These are phyloP conservation scores for Bombus consobrinus DNA, from an alignment of 1,140 invertebrate species.

Conservation along the genomic window DNA sequence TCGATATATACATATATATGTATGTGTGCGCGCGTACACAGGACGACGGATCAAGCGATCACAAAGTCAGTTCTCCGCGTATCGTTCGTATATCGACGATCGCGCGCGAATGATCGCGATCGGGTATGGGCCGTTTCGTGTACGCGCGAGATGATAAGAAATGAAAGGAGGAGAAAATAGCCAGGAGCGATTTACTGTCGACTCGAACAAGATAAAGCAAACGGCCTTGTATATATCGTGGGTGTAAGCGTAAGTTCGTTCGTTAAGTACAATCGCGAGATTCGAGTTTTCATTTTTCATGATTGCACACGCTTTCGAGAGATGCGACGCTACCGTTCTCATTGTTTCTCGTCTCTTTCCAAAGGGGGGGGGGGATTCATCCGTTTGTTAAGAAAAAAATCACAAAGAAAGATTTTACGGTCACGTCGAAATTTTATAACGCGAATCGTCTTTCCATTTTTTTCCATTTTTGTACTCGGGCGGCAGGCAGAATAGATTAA, in stretches of 20 bases:
- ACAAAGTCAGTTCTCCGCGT: too few species aligned
- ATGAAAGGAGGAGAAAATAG: neutral
- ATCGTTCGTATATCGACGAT: too few species aligned
- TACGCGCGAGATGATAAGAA: neutral
- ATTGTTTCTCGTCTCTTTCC: constrained; percentile 7
- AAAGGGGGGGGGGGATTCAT: neutral
- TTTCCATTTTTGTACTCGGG: too few species aligned
- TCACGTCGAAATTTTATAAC: neutral
- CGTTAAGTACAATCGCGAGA: constrained; percentile 41
- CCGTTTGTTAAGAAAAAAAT: neutral
- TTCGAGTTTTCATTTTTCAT: constrained; percentile 15
- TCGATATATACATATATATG: constrained; percentile 24
- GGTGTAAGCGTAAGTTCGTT: constrained; percentile 51
- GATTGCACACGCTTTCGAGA: constrained; percentile 1
- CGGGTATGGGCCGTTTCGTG: neutral
- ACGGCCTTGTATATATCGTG: constrained; percentile 66
- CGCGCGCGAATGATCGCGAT: too few species aligned
- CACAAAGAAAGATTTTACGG: too few species aligned
- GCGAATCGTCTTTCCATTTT: too few species aligned
- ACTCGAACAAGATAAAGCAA: constrained; percentile 25
- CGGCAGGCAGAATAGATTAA: too few species aligned
- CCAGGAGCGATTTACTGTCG: constrained; percentile 28
- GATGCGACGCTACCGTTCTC: constrained; percentile 23
- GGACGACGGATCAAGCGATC: too few species aligned
- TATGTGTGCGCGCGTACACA: too few species aligned